These are phyloP conservation scores for Lacanobia wlatinum DNA, from an alignment of 2,888 invertebrate species.

Conservation along the genomic window DNA sequence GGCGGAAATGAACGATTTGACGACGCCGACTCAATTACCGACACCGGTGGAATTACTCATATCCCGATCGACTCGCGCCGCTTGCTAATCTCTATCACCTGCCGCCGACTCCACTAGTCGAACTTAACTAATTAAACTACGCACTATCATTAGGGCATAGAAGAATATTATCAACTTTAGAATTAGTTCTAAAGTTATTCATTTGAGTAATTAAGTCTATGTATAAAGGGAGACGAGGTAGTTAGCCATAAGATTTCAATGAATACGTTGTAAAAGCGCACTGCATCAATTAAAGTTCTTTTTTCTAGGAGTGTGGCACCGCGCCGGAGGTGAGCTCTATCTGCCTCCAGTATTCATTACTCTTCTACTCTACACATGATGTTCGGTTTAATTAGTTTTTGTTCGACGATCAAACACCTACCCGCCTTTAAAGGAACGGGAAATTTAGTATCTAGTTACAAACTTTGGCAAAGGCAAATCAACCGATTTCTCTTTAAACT, in stretches of 20 bases:
- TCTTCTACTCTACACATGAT: slow-evolving; percentile 80
- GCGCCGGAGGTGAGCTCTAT: slow-evolving; percentile 68
- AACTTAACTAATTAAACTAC: slow-evolving; percentile 57
- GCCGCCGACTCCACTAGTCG: slow-evolving; percentile 20
- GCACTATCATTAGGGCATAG: slow-evolving; percentile 25
- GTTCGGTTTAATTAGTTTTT: slow-evolving; percentile 88
- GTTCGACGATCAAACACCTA: slow-evolving; percentile 77
- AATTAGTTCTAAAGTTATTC: slow-evolving; percentile 18
- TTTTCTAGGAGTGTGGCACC: slow-evolving; percentile 65
- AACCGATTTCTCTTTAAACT: slow-evolving; percentile 54
- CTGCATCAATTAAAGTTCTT: slow-evolving; percentile 84
- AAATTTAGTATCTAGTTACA: slow-evolving; percentile 64
- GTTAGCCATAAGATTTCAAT: slow-evolving; percentile 75
- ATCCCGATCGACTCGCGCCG: slow-evolving; percentile 60
- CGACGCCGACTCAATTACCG: slow-evolving; percentile 71
- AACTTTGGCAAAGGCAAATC: slow-evolving; percentile 54
- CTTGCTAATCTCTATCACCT: slow-evolving; percentile 53
- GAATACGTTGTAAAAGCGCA: slow-evolving; percentile 75
- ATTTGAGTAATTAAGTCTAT: slow-evolving; percentile 19
- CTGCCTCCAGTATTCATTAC: slow-evolving; percentile 82
- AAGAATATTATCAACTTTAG: slow-evolving; percentile 16
- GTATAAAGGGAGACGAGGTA: slow-evolving; percentile 24
- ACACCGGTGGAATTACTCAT: slow-evolving; percentile 66
- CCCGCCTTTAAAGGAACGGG: slow-evolving; percentile 73
- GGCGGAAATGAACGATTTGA: slow-evolving; percentile 70